Base-by-base conservation (phyloP, 2,113 vertebrate species). In the Actenoides lindsayi region DNA sequence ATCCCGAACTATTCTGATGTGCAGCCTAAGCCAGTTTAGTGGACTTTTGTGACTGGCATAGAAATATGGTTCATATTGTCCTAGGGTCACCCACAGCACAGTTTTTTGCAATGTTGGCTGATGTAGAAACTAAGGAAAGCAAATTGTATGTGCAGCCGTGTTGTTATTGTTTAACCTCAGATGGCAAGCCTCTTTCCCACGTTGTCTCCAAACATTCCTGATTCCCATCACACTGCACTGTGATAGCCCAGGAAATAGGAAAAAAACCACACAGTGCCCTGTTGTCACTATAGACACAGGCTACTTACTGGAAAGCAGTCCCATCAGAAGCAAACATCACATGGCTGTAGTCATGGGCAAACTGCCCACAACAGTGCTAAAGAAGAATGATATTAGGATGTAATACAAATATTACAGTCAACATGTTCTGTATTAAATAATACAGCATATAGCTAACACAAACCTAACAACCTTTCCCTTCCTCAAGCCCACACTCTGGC, bases 241-340 rank as follows among this genome's bases (percentile, higher is more conserved):
- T 16, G 37, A 35, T 28, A 59, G 18, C 24, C 41, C 31, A 28
- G 6, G 24, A 17, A 83, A 35, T 1, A 46, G 27, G 20, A 53
- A 48, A 33, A 71, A 12, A 12, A 15, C 13, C 13, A 8, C 8
- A 7, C 33, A 53, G 39, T 63, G 30, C 5, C 23, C n/a, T 0
- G 0, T 67, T 60, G 50, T 39, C 63, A 18, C n/a, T 30, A 28
- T 4, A 50, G 56, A 41, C 9, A 16, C 27, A 44, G 41, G 35
- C 6, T 67, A 5, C 24, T 78, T 67, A 12, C 46, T 82, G 62
- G 42, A 94, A 57, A 75, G 37, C 60, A 35, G 33, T 57, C 18
- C 56, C 16, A 15, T 24, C 0, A 2, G 50, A 62, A 39, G 12
- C 13, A 70, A 91, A 30, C 11, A 30, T 30, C 0, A 1, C 17